Evolutionary conservation across 2,113 vertebrate species (phyloP).

Genomic region (Otis tarda): DNA sequence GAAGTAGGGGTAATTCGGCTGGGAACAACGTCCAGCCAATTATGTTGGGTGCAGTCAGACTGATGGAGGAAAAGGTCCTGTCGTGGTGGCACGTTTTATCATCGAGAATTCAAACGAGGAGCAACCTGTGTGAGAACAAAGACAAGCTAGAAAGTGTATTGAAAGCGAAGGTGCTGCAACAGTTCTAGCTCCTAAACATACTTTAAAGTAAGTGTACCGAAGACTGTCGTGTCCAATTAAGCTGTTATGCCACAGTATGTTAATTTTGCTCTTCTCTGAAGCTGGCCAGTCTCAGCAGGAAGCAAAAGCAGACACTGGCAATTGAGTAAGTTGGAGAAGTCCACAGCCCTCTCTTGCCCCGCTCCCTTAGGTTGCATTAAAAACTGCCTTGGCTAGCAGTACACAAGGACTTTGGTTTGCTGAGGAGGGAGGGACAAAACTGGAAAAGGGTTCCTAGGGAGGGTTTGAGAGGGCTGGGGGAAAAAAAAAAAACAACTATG

Average conservation of each 20-base stretch:
- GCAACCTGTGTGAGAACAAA: constrained; percentile 81
- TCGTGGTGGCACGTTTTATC: constrained; percentile 64
- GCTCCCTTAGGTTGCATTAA: fast-evolving
- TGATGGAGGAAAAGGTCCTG: constrained; percentile 34
- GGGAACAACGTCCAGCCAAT: background rate
- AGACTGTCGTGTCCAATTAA: background rate
- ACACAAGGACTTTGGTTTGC: fast-evolving
- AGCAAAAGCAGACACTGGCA: fast-evolving
- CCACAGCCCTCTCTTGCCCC: fast-evolving
- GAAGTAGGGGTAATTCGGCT: background rate
- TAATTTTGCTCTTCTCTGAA: no score
- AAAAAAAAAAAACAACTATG: no score
- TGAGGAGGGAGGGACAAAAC: no score
- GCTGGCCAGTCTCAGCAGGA: background rate
- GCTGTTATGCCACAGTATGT: fast-evolving
- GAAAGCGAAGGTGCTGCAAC: background rate
- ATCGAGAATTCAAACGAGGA: constrained; percentile 96
- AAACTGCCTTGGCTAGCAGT: background rate
- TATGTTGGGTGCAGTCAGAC: constrained; percentile 26
- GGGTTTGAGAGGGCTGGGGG: background rate
- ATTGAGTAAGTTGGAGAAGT: fast-evolving
- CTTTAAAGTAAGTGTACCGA: fast-evolving
- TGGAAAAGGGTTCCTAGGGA: background rate
- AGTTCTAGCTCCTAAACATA: background rate
- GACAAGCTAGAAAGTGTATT: background rate